Evolutionary conservation across 2,888 invertebrate genomes (phyloP).

Genomic region (Nomada lathburiana): DNA sequence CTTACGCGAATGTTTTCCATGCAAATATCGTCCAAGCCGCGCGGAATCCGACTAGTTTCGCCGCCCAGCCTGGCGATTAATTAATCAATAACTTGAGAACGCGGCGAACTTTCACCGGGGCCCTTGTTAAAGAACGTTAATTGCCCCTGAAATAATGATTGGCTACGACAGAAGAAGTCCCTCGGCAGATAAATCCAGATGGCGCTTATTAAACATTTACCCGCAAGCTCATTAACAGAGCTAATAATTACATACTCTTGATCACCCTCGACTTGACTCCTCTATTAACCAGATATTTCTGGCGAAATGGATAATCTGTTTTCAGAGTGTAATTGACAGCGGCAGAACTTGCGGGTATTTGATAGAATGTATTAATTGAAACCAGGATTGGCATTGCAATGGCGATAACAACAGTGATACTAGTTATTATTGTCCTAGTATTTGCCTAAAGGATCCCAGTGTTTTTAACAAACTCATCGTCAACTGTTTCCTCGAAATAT

Average conservation of each 20-base stretch:
- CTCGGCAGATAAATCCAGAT: neutral
- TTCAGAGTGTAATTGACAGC: too few species aligned
- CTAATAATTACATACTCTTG: neutral
- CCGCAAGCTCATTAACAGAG: neutral
- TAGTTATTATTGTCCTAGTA: too few species aligned
- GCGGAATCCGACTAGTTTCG: neutral
- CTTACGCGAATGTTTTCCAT: neutral
- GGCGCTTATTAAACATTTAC: neutral
- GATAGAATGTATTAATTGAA: too few species aligned
- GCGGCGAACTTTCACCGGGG: neutral
- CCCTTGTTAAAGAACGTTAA: neutral
- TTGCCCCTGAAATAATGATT: constrained; percentile 1
- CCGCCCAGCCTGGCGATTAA: neutral
- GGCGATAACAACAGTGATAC: too few species aligned
- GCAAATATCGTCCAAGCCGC: neutral
- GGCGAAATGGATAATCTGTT: neutral
- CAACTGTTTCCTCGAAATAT: too few species aligned
- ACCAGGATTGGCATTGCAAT: too few species aligned
- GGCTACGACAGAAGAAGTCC: neutral
- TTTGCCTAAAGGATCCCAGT: too few species aligned
- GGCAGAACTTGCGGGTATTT: too few species aligned
- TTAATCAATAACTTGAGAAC: constrained; percentile 20
- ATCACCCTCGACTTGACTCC: neutral
- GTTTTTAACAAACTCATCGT: too few species aligned
- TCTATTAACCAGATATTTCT: neutral